Base-by-base conservation (phyloP, 2,797 vertebrate species). In the Sternotherus odoratus region DNA sequence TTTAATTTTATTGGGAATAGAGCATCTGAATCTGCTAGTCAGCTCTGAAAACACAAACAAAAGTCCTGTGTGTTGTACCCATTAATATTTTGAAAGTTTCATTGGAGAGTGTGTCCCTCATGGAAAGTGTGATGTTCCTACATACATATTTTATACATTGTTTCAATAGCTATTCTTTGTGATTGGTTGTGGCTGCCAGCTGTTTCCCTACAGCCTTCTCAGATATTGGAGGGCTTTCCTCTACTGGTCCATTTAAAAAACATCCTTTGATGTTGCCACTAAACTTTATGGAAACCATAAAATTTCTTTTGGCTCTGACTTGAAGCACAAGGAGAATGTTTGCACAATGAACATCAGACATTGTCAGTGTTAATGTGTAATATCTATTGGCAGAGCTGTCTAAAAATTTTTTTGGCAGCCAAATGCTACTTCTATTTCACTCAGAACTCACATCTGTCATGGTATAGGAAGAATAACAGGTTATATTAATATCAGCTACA, bases 351-450 rank as follows among this genome's bases (percentile, higher is more conserved):
- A 77, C 63, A 92, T 82, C 92, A 97, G 91, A 90, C 72, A 86
- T 88, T 95, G 91, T 97, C 95, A 94, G 3, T 92, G 92, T 87
- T 96, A 96, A 94, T 94, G 94, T 88, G 82, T 91, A 96, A 95
- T 94, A 74, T 93, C 82, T 97, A 92, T 92, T 97, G 92, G 91
- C 94, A 97, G 90, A 96, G 86, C 80, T 96, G 74, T 66, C 84
- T 93, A 96, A 97, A 95, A 93, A 94, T 89, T 90, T 96, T 96
- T 96, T 93, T 97, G 92, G 50, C 87, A 95, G 91, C 92, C 91
- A 95, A 96, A 96, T 97, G 91, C 96, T 96, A 79, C 96, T 96
- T 96, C 85, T 94, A 5, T 95, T 97, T 97, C 92, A 86, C 86
- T 95, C 87, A 87, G 92, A 95, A 92, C 77, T 86, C 93, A 15